phyloP scores from a whole-genome alignment of 2,797 vertebrate species.

The Agapornis canus region DNA sequence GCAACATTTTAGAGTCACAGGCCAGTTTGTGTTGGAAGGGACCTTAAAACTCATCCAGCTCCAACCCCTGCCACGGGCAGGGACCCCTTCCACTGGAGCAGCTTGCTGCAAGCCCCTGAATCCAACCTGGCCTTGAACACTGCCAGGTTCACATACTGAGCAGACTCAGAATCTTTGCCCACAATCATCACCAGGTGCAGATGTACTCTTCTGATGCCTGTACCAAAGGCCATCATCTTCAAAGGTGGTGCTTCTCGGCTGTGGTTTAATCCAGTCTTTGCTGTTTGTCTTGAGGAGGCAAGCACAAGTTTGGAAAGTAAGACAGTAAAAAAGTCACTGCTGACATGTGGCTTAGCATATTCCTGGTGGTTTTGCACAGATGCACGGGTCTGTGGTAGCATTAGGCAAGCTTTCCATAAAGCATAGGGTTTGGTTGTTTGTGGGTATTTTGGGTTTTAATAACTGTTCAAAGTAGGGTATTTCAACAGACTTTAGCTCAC shows the following conservation, averaged over 20 bases:
- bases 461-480: neutral
- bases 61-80: neutral
- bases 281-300: neutral
- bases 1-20: neutral
- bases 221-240: neutral
- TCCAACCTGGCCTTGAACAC: neutral
- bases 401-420: neutral
- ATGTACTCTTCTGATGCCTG: rapidly evolving
- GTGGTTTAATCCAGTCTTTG: neutral
- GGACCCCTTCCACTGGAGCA: neutral
- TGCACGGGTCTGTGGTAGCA: rapidly evolving
- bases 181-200: neutral
- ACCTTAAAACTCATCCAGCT: neutral
- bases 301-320: rapidly evolving
- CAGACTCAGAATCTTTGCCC: neutral
- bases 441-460: rapidly evolving
- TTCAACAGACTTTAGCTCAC: neutral
- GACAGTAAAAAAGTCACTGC: rapidly evolving
- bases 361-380: neutral
- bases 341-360: neutral
- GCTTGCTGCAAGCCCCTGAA: neutral
- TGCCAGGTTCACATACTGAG: neutral
- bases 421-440: neutral
- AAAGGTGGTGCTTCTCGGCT: neutral
- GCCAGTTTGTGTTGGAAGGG: neutral